These are phyloP conservation scores for Calyptomena viridis DNA, from an alignment of 2,113 vertebrate species.

Conservation along the genomic window DNA sequence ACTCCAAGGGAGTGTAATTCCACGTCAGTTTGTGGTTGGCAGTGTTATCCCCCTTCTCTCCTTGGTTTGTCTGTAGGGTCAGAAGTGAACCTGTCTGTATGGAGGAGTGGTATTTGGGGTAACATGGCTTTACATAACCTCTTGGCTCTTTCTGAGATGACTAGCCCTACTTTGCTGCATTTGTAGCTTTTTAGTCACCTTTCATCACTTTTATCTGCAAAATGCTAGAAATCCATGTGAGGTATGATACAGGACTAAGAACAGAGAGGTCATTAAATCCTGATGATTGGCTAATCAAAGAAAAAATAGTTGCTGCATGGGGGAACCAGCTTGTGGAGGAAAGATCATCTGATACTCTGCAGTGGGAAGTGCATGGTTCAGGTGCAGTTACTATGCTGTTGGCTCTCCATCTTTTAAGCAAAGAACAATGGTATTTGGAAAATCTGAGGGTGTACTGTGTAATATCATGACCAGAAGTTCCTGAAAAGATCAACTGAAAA, in stretches of 20 bases:
- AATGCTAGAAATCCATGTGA: background rate
- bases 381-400: background rate
- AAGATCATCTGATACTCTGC: background rate
- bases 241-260: background rate
- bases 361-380: background rate
- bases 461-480: rapidly evolving
- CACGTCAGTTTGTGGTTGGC: background rate
- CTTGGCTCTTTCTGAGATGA: background rate
- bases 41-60: background rate
- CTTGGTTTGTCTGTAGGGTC: background rate
- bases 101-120: background rate
- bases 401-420: background rate
- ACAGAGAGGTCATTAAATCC: background rate
- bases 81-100: background rate
- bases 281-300: background rate
- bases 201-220: background rate
- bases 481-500: no score
- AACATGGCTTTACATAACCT: background rate
- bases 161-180: background rate
- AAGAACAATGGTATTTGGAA: background rate
- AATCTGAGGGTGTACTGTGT: background rate
- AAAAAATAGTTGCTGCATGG: background rate
- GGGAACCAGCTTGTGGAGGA: background rate
- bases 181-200: background rate
- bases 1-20: background rate